Evolutionary conservation across 1,140 invertebrate species (phyloP).

Genomic region (Aphelinus atriplicis): DNA sequence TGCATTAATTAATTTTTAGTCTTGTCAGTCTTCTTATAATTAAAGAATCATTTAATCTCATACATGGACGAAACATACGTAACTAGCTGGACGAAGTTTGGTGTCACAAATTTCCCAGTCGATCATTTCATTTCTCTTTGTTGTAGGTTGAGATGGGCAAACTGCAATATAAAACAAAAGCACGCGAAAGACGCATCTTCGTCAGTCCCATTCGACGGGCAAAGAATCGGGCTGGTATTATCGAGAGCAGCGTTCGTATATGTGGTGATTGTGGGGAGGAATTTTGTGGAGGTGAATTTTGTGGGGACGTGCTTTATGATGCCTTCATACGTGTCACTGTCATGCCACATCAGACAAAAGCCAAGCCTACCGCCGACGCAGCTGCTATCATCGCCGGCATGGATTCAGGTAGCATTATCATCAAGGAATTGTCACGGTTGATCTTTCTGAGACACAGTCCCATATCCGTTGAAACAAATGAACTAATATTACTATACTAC

Average conservation of each 20-base stretch:
- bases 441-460: not conserved
- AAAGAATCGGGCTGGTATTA: constrained; percentile 82
- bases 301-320: constrained; percentile 67
- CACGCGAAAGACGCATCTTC: constrained; percentile 72
- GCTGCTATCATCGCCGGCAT: constrained; percentile 60
- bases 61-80: no score
- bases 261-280: constrained; percentile 86
- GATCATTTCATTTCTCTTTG: no score
- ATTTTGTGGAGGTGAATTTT: constrained; percentile 77
- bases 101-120: no score
- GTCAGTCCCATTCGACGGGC: constrained; percentile 74
- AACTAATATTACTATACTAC: constrained; percentile 35
- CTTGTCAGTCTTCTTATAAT: no score
- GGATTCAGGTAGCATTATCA: constrained; percentile 31
- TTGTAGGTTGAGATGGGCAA: constrained; percentile 81
- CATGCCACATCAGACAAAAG: constrained; percentile 46
- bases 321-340: constrained; percentile 57
- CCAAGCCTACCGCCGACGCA: constrained; percentile 54
- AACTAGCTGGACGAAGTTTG: no score
- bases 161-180: constrained; percentile 75
- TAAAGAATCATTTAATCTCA: no score
- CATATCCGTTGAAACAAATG: constrained; percentile 42
- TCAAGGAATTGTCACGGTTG: not conserved
- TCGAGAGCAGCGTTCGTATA: constrained; percentile 78
- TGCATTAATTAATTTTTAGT: no score